These are phyloP conservation scores for Bovichtus diacanthus DNA, from an alignment of 2,797 vertebrate genomes.

Conservation along the genomic window DNA sequence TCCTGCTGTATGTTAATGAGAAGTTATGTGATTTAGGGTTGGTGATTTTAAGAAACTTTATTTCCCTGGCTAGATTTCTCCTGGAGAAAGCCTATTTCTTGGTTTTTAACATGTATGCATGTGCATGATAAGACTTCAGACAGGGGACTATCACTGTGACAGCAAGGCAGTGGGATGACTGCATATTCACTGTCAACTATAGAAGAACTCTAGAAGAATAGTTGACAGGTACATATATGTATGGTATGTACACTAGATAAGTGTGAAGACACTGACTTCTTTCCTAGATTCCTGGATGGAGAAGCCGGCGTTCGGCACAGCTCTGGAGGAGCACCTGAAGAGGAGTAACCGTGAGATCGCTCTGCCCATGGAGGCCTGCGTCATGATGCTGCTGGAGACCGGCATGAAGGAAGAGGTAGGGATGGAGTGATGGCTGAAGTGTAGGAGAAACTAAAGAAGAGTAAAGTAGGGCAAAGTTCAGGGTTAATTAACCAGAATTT, in stretches of 20 bases:
- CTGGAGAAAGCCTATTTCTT: neutral
- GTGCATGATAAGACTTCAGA: neutral
- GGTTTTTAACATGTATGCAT: neutral
- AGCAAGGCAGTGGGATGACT: neutral
- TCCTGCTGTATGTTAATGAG: neutral
- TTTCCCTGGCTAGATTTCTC: neutral
- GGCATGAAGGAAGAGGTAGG: constrained; percentile 98
- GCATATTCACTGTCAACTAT: neutral
- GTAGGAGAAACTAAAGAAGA: neutral
- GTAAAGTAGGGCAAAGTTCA: constrained; percentile 48
- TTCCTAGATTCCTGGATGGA: constrained; percentile 93
- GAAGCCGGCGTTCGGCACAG: constrained; percentile 95
- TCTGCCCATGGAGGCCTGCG: constrained; percentile 94
- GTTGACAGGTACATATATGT: too few species aligned
- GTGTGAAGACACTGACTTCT: constrained; percentile 8
- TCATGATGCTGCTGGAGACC: constrained; percentile 98
- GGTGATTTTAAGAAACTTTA: neutral
- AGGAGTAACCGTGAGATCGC: constrained; percentile 94
- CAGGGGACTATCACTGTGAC: neutral
- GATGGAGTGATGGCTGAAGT: neutral
- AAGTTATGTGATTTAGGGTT: neutral
- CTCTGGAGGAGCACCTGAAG: constrained; percentile 95
- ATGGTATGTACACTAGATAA: too few species aligned
- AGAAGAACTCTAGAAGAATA: neutral
- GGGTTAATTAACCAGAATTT: constrained; percentile 29